Evolutionary conservation across 2,888 invertebrate genomes (phyloP), one percentile per base, ranked within the genome.

Genomic region (Drosophila flavopinicola): DNA sequence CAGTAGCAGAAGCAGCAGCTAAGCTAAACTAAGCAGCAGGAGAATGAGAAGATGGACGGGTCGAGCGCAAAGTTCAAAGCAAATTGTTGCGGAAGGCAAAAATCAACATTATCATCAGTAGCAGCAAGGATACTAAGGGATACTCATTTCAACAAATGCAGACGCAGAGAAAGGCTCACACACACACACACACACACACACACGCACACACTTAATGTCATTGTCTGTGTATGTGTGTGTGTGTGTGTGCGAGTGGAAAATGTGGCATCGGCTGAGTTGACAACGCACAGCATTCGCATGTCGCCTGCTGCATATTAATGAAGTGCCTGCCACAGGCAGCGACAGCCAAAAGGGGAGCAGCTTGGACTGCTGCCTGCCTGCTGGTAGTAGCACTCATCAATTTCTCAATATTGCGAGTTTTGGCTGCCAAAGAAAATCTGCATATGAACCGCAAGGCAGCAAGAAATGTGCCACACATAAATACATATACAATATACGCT

Each of bases 71-170:
- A 78, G 85, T 80, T 83, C 87, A 87, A 87, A 83, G 87, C 83
- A 87, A 83, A 82, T 83, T 87, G 85, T 83, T 82, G 87, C 85
- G 83, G 87, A 87, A 83, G 87, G 71, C 87, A 82, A 80, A 78
- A 82, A 87, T 87, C 82, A 82, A 78, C 82, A 83, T 86, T 86
- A 86, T 86, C 82, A 78, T 84, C 78, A 75, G 63, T 68, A 76
- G 44, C 57, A 67, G 61, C 42, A 48, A 49, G 20, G 20, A 20
- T 20, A 58, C 66, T 59, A 80, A 61, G 63, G 84, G 80, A 79
- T 74, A 79, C 84, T 63, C 70, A 68, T 66, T 51, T 65, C 47
- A 53, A 35, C 53, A 64, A 85, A 83, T 83, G 86, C 66, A 67
- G 71, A 74, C 58, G 11, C 37, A 65, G 42, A 63, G 53, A 29